Conservation (phyloP, 2,797 vertebrate genomes). For the Rousettus madagascariensis region DNA sequence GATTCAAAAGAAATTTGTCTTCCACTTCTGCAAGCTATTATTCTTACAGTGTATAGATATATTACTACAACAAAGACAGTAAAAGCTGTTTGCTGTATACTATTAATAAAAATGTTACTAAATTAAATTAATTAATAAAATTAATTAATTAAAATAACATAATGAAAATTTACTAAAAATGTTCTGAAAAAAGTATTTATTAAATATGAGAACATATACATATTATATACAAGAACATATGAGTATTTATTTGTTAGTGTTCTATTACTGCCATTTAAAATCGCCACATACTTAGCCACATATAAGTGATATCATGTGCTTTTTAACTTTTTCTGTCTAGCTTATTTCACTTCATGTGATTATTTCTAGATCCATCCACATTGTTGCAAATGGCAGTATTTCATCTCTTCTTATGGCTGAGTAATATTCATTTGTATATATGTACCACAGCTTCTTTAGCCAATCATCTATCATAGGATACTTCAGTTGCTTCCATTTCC, state of each 20-base stretch:
- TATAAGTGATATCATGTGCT: too few species aligned
- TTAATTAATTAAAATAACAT: too few species aligned
- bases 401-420: too few species aligned
- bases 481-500: too few species aligned
- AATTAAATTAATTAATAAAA: too few species aligned
- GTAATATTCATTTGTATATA: too few species aligned
- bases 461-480: too few species aligned
- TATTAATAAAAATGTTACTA: background rate
- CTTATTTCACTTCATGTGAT: too few species aligned
- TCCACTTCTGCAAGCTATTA: background rate
- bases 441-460: too few species aligned
- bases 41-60: background rate
- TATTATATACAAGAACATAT: background rate
- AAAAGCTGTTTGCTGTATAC: background rate
- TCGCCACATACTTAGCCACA: background rate
- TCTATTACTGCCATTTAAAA: background rate
- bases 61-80: background rate
- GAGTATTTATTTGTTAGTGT: background rate
- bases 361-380: too few species aligned
- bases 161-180: background rate
- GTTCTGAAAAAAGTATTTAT: background rate
- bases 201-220: background rate
- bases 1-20: background rate
- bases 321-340: too few species aligned
- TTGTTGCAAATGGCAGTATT: too few species aligned